Evolutionary conservation across 2,113 vertebrate genomes (phyloP).

Genomic region (Ictalurus punctatus): DNA sequence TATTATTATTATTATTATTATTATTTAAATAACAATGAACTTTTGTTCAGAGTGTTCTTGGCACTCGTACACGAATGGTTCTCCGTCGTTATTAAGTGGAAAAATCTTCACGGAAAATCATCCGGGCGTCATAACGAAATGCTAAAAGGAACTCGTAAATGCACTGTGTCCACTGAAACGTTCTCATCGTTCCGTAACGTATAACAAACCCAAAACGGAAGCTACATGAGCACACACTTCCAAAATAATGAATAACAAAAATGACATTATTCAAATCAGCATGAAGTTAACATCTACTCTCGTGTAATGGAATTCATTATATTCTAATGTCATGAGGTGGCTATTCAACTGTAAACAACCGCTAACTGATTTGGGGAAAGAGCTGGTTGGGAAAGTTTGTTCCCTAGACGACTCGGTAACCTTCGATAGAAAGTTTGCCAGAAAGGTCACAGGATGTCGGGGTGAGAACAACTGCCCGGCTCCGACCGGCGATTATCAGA

Average conservation of each 20-base stretch:
- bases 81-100: neutral
- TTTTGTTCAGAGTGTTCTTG: neutral
- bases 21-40: no score
- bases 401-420: neutral
- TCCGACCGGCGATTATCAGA: neutral
- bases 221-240: neutral
- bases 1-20: no score
- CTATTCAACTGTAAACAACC: neutral
- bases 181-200: no score
- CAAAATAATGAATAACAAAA: neutral
- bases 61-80: neutral
- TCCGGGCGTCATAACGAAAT: neutral
- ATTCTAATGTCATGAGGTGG: neutral
- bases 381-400: neutral
- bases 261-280: neutral
- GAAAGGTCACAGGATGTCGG: neutral
- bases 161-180: neutral
- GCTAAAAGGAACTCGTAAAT: neutral
- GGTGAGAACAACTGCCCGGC: neutral
- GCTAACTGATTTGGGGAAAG: neutral
- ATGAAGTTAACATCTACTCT: no score
- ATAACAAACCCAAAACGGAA: neutral
- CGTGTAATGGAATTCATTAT: no score
- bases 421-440: neutral
- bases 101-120: neutral